Evolutionary conservation across 1,140 invertebrate species (phyloP), one percentile per base, ranked within the genome.

Genomic region (Anadara kagoshimensis): DNA sequence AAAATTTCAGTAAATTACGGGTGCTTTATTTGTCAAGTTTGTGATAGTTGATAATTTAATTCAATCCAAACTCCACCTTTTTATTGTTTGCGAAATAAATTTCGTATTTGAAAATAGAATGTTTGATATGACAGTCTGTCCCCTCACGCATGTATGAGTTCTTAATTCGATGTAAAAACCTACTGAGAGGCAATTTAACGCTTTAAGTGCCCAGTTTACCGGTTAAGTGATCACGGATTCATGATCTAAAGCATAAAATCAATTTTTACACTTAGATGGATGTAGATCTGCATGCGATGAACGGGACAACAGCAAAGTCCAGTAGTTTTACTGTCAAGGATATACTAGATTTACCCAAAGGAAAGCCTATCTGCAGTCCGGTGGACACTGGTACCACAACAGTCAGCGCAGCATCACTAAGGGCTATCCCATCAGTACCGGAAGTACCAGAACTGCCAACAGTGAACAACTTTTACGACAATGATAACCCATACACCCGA

Each of bases 291-390:
- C 66, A 75, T 59, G 86, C 77, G 41, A 84, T 87, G 80, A 82
- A 76, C 69, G 74, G 77, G 36, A 63, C 71, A 12, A 83, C 82
- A 64, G 73, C 76, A n/a, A 47, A 58, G 20, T 63, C 58, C 58
- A 83, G 82, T 68, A 83, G 79, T 47, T 87, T 87, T 72, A 83
- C 80, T 59, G 83, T 87, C 2, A 87, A 86, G 76, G 84, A 85
- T 67, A 81, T 87, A n/a, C 75, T 87, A 73, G 85, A 87, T 61
- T 73, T 87, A 44, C 85, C 83, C 16, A 83, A 82, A 64, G 77
- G 77, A 20, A 79, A 82, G 61, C 49, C 75, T 49, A 73, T 57
- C 43, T 83, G 75, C 59, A 79, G 69, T 58, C 76, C 71, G 7
- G 78, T 75, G 5, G 65, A 78, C n/a, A 72, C 64, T 22, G 71